Evolutionary conservation across 2,888 invertebrate species (phyloP), one percentile per base, ranked within the genome.

Genomic region (Parasteatoda lunata): DNA sequence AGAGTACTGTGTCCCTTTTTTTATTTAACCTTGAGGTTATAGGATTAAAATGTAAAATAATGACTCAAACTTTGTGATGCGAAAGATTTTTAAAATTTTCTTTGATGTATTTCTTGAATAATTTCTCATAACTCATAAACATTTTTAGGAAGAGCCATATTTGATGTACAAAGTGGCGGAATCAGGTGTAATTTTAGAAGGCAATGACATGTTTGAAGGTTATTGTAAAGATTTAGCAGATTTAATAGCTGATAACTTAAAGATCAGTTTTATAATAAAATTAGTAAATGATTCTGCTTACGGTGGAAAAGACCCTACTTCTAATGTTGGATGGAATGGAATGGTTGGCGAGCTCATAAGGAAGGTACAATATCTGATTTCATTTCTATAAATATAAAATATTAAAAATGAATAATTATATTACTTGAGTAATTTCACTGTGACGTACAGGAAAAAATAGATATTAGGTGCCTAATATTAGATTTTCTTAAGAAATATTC

Each of bases 181-280:
- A 85, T 93, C 94, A 8, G 94, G 90, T 5, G 89, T 95, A 90
- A 93, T 93, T 77, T 92, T 94, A 66, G 93, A 93, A 69, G 96
- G 95, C 79, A 96, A 96, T 91, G 96, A 96, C 89, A 94, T 94
- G 75, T 96, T 95, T 91, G 95, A 96, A 91, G 98, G 98, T 77
- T 98, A 97, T 91, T 97, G 97, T 92, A 97, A 97, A 91, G 98
- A 98, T 91, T 93, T 98, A 64, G 95, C 96, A 3, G 96, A 97
- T 91, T 93, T 96, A 88, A 94, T 98, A 88, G 94, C 97, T 0
- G 95, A 95, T 90, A 94, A 94, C 91, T 80, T 90, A 52, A 88
- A 88, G 54, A 86, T 90, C 52, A 89, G 84, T 69, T 90, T 90
- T 77, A 83, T 88, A 48, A 79, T 98, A 88, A 94, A 95, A 89